Evolutionary conservation across 2,888 invertebrate genomes (phyloP).

Genomic region (Xanthorhoe designata): DNA sequence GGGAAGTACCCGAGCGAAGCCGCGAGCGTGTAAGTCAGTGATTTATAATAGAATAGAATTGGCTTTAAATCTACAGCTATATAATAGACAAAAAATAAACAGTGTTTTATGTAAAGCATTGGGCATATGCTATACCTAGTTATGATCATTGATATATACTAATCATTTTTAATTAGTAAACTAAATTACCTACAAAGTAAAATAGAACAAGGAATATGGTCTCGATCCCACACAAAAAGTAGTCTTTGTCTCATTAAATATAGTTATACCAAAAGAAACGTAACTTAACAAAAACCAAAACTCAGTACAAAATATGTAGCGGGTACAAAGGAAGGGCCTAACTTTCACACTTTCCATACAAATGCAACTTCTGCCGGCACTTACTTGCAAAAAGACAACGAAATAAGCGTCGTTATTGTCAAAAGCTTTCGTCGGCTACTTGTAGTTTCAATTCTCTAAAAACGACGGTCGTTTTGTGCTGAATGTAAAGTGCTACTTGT

Average conservation of each 20-base stretch:
- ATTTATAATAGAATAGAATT: too few species aligned
- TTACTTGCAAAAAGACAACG: conserved; percentile 1
- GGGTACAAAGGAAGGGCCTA: neutral
- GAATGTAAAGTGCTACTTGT: neutral
- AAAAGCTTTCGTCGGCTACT: neutral
- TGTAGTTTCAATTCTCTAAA: neutral
- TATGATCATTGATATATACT: too few species aligned
- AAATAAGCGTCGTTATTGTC: neutral
- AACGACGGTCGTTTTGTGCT: neutral
- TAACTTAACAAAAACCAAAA: neutral
- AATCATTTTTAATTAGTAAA: too few species aligned
- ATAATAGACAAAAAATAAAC: too few species aligned
- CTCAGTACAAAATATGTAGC: neutral
- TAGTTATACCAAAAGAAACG: neutral
- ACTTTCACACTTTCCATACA: conserved; percentile 1
- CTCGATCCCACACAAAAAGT: too few species aligned
- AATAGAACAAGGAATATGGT: too few species aligned
- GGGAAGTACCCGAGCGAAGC: too few species aligned
- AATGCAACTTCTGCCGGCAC: neutral
- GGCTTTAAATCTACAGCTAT: too few species aligned
- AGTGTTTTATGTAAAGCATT: too few species aligned
- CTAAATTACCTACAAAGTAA: too few species aligned
- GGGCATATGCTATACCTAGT: too few species aligned
- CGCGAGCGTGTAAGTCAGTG: too few species aligned
- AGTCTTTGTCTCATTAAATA: neutral